phyloP scores from a whole-genome alignment of 2,797 vertebrate genomes.

The Dromococcyx pavoninus region DNA sequence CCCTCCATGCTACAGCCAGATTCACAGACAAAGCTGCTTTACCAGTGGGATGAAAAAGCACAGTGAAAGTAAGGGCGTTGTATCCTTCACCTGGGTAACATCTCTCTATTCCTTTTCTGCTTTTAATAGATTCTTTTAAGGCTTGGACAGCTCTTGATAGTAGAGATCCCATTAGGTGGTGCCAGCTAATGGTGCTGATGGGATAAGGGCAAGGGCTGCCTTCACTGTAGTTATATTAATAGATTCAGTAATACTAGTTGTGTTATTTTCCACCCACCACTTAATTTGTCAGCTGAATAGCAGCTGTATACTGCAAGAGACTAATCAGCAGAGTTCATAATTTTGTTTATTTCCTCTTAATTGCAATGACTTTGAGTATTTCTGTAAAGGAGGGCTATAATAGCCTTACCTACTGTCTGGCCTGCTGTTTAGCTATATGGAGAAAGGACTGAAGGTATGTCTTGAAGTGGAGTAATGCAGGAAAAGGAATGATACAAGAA shows the following conservation, averaged over 20 bases:
- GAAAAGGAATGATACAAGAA: neutral
- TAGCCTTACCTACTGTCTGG: neutral
- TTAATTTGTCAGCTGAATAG: neutral
- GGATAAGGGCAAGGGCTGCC: neutral
- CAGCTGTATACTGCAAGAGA: neutral
- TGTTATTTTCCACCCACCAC: neutral
- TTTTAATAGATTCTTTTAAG: neutral
- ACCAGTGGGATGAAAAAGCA: neutral
- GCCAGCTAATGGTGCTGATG: neutral
- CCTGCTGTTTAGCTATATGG: neutral
- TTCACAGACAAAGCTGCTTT: slow-evolving; percentile 1
- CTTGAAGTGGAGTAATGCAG: neutral
- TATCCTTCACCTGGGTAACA: neutral
- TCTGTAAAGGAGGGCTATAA: neutral
- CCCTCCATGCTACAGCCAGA: neutral
- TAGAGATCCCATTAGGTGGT: neutral
- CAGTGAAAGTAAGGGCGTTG: neutral
- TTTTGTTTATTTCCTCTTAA: neutral
- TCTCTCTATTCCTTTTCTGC: neutral
- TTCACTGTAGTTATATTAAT: neutral
- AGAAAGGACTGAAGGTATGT: neutral
- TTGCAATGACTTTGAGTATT: neutral
- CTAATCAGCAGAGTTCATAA: neutral
- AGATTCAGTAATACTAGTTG: neutral
- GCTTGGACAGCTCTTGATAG: neutral